Evolutionary conservation across 1,140 invertebrate species (phyloP), one percentile per base, ranked within the genome.

Genomic region (Trachymyrmex septentrionalis): DNA sequence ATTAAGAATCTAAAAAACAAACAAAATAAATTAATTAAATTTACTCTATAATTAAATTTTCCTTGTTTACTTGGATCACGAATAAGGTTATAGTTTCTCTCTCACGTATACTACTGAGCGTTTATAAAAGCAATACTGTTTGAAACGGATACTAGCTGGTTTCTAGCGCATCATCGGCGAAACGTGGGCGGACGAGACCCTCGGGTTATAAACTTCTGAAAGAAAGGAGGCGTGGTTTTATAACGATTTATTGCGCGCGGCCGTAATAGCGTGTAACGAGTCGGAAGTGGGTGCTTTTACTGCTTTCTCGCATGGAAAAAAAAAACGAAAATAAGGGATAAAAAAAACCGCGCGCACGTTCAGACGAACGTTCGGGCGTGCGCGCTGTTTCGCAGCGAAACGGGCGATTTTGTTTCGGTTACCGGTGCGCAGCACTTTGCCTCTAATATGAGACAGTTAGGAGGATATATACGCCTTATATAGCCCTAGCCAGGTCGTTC

Each of bases 171-270:
- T 73, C 64, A 80, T 86, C 67, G 84, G 27, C 57, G 34, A 69
- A 86, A 69, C 53, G 85, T 86, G 73, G 87, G 84, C 66, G 87
- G 57, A 88, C 87, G 84, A 63, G 50, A 66, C 63, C 71, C 53
- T 19, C 63, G 21, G 85, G 34, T 86, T 69, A 77, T 85, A 87
- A 87, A 63, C 71, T 85, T 57, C 61, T 67, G 63, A 85, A 87
- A 87, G 81, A 87, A 85, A 76, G 64, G 64, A 85, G 82, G 86
- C 86, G 86, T 81, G 86, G 81, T 77, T 85, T 85, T 87, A 85
- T 85, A 76, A 67, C 86, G 86, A 87, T 87, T 87, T 85, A 87
- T 87, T 77, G 71, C 69, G 53, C 86, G 24, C 67, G 61, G 55
- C 53, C 63, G 63, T 86, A 86, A 86, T 69, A 86, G 85, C 76